Base-by-base conservation (phyloP, 2,888 invertebrate genomes). In the Oxyteleia sp. region DNA sequence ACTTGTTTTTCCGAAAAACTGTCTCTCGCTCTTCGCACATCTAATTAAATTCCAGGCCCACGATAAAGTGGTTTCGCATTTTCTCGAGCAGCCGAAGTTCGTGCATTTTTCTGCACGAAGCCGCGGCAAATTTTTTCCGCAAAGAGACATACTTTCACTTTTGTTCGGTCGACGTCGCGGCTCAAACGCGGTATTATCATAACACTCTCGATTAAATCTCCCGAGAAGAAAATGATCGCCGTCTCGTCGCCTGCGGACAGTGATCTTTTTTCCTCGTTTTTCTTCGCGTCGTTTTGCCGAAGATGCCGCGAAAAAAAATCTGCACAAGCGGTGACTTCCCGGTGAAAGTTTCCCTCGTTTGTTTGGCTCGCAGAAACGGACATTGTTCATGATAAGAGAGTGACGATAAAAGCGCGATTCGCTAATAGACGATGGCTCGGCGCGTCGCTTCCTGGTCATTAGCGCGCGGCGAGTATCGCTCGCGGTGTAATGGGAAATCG, bases 131-230 rank as follows among this genome's bases (percentile, higher is more conserved):
- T 75, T 75, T 75, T 75, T 64, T 66, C 32, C 66, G 59, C 68
- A 66, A 66, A 57, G 51, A 66, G 53, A 38, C 35, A 41, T 41
- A 64, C 75, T 75, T 75, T 75, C 75, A 75, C 75, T 75, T 75
- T 75, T 75, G 64, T 66, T 66, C 55, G 49, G 47, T 43, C 53
- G 57, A 72, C 18, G 51, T 75, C 53, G 55, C 32, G 49, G 3
- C 41, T 75, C 53, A 66, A 66, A 57, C 29, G 57, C 47, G 57
- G 59, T 57, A 66, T 75, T 75, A 76, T 68, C 66, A 76, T 76
- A 76, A 75, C 66, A 75, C 75, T 72, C 61, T 64, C 66, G 63
- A 75, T 75, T 47, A 55, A 64, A 15, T 43, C 55, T 53, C 35
- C 15, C 63, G 49, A 57, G 38, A 64, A 57, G 47, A 64, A 49